These are phyloP conservation scores for Acronicta aceris DNA, from an alignment of 2,888 invertebrate genomes.

Conservation along the genomic window DNA sequence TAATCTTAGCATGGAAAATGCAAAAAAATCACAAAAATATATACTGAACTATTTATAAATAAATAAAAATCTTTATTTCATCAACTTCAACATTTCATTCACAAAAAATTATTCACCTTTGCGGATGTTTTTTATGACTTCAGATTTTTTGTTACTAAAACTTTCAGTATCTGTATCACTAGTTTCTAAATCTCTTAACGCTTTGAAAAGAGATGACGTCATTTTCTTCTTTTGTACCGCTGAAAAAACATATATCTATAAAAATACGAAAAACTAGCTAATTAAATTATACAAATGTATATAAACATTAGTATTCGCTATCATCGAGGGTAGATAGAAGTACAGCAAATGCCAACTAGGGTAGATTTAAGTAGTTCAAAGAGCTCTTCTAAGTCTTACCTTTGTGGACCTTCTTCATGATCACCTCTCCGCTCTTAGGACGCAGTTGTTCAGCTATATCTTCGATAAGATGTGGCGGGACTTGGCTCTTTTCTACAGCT, in stretches of 20 bases:
- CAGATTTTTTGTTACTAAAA: slow-evolving; percentile 7
- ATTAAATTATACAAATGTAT: not conserved
- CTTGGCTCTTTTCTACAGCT: slow-evolving; percentile 24
- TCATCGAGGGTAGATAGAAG: no score
- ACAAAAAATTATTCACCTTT: slow-evolving; percentile 17
- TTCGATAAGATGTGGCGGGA: slow-evolving; percentile 17
- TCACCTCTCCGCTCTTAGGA: slow-evolving; percentile 1
- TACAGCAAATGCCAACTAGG: no score
- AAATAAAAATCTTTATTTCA: no score
- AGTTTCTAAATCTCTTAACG: slow-evolving; percentile 1
- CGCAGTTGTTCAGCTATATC: slow-evolving; percentile 17
- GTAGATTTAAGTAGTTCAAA: no score
- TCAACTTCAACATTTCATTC: no score
- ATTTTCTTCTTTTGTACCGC: slow-evolving; percentile 5
- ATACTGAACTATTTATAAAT: no score
- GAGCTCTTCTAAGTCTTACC: not conserved
- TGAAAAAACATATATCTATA: slow-evolving; percentile 5
- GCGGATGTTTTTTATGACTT: slow-evolving; percentile 31
- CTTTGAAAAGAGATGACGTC: not conserved
- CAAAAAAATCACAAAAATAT: no score
- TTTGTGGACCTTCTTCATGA: not conserved
- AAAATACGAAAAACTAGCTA: no score
- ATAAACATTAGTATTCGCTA: no score
- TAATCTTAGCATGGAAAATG: no score
- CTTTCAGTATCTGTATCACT: not conserved